Conservation (phyloP, 2,797 vertebrate species). For the Astyanax mexicanus region DNA sequence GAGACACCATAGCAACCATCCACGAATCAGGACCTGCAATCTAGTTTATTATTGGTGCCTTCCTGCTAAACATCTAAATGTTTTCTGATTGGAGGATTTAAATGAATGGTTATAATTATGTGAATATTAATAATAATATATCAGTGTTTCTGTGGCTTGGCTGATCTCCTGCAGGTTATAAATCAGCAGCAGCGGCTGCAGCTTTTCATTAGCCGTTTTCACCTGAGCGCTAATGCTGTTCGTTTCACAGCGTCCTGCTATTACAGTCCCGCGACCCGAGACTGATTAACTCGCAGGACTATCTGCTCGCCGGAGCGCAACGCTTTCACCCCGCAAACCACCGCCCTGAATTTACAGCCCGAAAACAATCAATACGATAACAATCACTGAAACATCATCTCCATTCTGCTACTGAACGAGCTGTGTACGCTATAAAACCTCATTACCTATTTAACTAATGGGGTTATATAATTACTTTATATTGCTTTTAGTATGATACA, state of each 20-base stretch:
- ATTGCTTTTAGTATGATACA: not conserved
- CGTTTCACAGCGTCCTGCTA: slow-evolving; percentile 20
- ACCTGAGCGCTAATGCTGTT: slow-evolving; percentile 24
- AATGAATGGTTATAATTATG: no score
- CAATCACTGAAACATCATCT: slow-evolving; percentile 12
- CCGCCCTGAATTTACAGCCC: slow-evolving; percentile 7
- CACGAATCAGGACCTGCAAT: no score
- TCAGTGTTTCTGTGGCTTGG: no score
- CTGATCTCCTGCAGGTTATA: no score
- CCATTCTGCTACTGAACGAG: not conserved
- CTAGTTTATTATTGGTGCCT: no score
- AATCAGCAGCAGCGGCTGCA: slow-evolving; percentile 19
- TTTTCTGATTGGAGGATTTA: no score
- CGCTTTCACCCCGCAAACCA: slow-evolving; percentile 10
- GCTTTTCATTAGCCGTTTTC: slow-evolving; percentile 42
- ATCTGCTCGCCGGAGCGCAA: slow-evolving; percentile 24
- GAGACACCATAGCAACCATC: no score
- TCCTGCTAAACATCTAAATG: no score
- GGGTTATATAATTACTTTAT: no score
- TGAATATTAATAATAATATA: no score
- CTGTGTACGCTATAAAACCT: not conserved
- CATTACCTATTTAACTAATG: not conserved
- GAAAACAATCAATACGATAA: slow-evolving; percentile 26
- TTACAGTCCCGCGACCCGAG: slow-evolving; percentile 47
- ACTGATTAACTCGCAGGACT: slow-evolving; percentile 37